These are phyloP conservation scores for Thymallus thymallus DNA, from an alignment of 2,113 vertebrate species.

Conservation along the genomic window DNA sequence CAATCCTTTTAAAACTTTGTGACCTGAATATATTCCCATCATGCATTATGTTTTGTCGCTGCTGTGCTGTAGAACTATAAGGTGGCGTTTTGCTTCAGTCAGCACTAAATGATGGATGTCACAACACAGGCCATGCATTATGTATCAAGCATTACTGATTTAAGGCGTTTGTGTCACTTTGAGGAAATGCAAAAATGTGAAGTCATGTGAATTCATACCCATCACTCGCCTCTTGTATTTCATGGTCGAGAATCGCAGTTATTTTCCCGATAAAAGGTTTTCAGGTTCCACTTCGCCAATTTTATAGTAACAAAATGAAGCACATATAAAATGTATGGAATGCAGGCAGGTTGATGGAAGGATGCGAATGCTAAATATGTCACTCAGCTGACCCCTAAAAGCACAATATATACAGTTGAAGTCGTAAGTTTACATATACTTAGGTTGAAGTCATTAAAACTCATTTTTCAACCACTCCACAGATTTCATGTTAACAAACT, in stretches of 20 bases:
- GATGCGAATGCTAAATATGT: slow-evolving; percentile 74
- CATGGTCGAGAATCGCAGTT: slow-evolving; percentile 77
- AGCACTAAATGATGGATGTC: slow-evolving; percentile 98
- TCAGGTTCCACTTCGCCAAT: slow-evolving; percentile 79
- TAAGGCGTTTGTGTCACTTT: slow-evolving; percentile 99
- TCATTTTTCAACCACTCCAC: too few relatives aligned
- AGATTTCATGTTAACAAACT: too few relatives aligned
- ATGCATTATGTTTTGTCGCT: slow-evolving; percentile 80
- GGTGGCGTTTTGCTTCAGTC: slow-evolving; percentile 81
- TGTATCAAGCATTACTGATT: slow-evolving; percentile 98
- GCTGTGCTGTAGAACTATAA: slow-evolving; percentile 62
- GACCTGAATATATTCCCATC: slow-evolving; percentile 85
- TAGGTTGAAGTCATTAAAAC: too few relatives aligned
- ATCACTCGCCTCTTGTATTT: slow-evolving; percentile 88
- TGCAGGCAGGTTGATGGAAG: slow-evolving; percentile 70
- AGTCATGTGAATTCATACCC: slow-evolving; percentile 90
- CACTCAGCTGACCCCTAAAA: slow-evolving; percentile 75
- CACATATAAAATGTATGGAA: slow-evolving; percentile 80
- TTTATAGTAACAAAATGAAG: slow-evolving; percentile 80
- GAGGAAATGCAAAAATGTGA: slow-evolving; percentile 97
- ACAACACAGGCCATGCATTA: slow-evolving; percentile 98
- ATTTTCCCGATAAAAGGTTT: slow-evolving; percentile 91
- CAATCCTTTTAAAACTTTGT: slow-evolving; percentile 81
- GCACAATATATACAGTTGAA: too few relatives aligned
- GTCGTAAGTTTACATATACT: too few relatives aligned